Base-by-base conservation (phyloP, 2,113 vertebrate genomes). In the Vimba vimba region DNA sequence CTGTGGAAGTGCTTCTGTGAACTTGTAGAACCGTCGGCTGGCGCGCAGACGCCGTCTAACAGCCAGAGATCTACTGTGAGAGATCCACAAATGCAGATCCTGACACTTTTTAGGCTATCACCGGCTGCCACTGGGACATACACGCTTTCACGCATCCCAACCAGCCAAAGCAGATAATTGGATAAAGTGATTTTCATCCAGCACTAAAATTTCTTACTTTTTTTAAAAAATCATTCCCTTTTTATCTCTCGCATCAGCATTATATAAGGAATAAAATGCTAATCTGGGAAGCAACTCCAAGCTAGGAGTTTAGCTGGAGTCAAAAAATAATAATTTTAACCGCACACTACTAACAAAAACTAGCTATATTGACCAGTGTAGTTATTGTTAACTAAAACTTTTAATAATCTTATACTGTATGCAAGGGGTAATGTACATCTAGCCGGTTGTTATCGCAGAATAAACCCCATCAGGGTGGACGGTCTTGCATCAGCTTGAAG, bases 101-200 rank as follows among this genome's bases (percentile, higher is more conserved):
- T 89, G 82, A 89, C 87, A 88, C 87, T 82, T 85, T 57, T 78
- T 85, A 82, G 85, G 74, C 87, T 71, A 78, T 25, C 64, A 52
- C 59, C 78, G 71, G 84, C 74, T 77, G 87, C 87, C 79, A 85
- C 75, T 88, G 83, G 85, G 86, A 88, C 76, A 82, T 68, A 71
- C 33, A 71, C 19, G 52, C 52, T 88, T 88, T 83, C 81, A 81
- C 73, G 79, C 43, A 21, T 60, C n/a, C 33, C 71, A 59, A 62
- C 81, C 81, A 87, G 83, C 77, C 85, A 86, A 86, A 76, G 36
- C 57, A 83, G 76, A 85, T 90, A 88, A 90, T 89, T 77, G 82
- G 85, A 85, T 83, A 79, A 77, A 85, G 62, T 45, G 43, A 78
- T 85, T 76, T 82, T 74, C 71, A 6, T 85, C 81, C 69, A 84